A percentile compares a stretch with the other conserved stretches of the same genome.
Conservation (phyloP, 2,113 vertebrate species). For the Sinosuthora webbiana region DNA sequence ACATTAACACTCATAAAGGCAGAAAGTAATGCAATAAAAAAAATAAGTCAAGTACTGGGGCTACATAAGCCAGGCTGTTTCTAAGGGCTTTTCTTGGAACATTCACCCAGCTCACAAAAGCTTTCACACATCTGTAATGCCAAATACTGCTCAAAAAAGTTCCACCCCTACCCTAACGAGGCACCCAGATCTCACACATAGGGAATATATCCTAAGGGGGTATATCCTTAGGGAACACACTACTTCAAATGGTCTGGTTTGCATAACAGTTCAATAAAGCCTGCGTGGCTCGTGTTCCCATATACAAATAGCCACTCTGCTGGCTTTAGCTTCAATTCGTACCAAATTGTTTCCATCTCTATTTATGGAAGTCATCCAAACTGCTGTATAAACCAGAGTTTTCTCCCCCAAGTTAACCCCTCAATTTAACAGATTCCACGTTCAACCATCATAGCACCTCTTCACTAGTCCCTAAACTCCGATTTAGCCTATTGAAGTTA, state of each 20-base stretch:
- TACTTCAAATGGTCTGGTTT: not conserved
- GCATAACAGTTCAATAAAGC: not conserved
- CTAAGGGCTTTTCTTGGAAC: not conserved
- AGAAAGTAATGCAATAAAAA: not conserved
- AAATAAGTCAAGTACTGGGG: not conserved
- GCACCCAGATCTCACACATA: not conserved
- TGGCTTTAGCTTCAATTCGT: not conserved
- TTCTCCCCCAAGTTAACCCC: not conserved
- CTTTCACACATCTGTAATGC: not conserved
- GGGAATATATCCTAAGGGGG: not conserved
- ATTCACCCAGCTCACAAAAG: not conserved
- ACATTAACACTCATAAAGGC: not conserved
- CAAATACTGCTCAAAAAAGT: not conserved
- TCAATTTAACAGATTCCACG: not conserved
- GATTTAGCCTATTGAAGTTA: not conserved
- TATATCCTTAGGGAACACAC: not conserved
- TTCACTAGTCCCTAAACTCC: not conserved
- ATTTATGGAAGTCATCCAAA: not conserved
- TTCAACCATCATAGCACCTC: not conserved
- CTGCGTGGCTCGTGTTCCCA: not conserved
- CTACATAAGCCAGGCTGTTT: not conserved
- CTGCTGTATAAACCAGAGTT: not conserved
- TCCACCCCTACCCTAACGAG: fast-evolving
- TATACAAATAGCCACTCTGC: not conserved
- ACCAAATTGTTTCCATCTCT: not conserved